Evolutionary conservation across 2,888 invertebrate genomes (phyloP).

Genomic region (Sminthurides aquaticus): DNA sequence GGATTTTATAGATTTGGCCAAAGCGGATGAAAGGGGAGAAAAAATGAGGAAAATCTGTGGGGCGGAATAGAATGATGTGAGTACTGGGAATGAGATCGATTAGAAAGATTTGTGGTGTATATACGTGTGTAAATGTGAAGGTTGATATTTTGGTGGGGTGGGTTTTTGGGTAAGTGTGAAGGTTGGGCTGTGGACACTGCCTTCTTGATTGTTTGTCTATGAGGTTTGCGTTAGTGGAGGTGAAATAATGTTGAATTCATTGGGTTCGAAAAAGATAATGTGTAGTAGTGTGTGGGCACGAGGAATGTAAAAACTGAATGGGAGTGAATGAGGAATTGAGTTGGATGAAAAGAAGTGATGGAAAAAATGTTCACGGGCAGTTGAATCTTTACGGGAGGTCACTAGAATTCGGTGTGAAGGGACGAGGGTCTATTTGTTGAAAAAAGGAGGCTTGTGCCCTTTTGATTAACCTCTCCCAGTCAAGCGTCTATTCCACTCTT

Average conservation of each 20-base stretch:
- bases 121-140: no score
- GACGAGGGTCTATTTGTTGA: slow-evolving; percentile 37
- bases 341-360: slow-evolving; percentile 19
- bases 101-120: background rate
- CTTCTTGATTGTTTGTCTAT: background rate
- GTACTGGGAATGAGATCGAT: background rate
- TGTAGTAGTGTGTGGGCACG: slow-evolving; percentile 15
- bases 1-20: background rate
- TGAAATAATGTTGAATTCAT: background rate
- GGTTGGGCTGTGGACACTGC: background rate
- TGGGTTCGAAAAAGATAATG: background rate
- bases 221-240: no score
- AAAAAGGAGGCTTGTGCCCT: slow-evolving; percentile 41
- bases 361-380: slow-evolving; percentile 30
- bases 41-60: background rate
- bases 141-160: background rate
- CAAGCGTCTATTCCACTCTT: no score
- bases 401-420: slow-evolving; percentile 23
- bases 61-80: background rate
- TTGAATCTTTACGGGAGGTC: slow-evolving; percentile 37
- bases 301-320: slow-evolving; percentile 23
- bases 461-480: slow-evolving; percentile 34
- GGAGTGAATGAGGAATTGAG: slow-evolving; percentile 21
- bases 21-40: background rate
- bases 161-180: background rate